phyloP scores from a whole-genome alignment of 2,113 vertebrate species.

The human (Homo sapiens) region DNA sequence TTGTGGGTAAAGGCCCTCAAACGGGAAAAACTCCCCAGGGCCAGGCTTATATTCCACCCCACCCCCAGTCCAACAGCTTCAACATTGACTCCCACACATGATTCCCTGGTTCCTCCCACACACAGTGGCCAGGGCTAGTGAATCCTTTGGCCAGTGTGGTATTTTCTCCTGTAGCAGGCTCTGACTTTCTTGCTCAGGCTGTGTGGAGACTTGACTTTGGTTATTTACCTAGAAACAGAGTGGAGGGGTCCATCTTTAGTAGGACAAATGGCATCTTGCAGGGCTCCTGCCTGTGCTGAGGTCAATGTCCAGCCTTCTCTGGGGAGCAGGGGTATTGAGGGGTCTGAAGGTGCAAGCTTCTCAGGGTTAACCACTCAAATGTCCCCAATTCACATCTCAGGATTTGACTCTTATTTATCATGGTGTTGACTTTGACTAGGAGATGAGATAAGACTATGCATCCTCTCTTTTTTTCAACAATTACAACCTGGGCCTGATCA shows the following conservation, averaged over 20 bases:
- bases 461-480: neutral
- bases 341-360: neutral
- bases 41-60: neutral
- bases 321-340: neutral
- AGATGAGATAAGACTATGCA: neutral
- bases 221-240: neutral
- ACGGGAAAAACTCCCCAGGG: neutral
- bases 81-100: neutral
- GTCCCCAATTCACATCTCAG: neutral
- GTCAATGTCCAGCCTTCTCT: neutral
- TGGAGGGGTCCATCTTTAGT: neutral
- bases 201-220: neutral
- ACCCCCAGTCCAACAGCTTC: neutral
- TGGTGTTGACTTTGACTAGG: neutral
- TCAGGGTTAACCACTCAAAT: neutral
- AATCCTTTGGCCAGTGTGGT: neutral
- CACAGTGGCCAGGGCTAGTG: neutral
- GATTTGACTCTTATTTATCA: neutral
- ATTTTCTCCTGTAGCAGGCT: neutral
- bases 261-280: neutral
- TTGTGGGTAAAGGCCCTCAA: neutral
- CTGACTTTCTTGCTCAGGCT: neutral
- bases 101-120: neutral
- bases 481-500: neutral
- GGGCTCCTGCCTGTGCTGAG: neutral